Conservation (phyloP, 2,113 vertebrate genomes). For the Lipotes vexillifer region DNA sequence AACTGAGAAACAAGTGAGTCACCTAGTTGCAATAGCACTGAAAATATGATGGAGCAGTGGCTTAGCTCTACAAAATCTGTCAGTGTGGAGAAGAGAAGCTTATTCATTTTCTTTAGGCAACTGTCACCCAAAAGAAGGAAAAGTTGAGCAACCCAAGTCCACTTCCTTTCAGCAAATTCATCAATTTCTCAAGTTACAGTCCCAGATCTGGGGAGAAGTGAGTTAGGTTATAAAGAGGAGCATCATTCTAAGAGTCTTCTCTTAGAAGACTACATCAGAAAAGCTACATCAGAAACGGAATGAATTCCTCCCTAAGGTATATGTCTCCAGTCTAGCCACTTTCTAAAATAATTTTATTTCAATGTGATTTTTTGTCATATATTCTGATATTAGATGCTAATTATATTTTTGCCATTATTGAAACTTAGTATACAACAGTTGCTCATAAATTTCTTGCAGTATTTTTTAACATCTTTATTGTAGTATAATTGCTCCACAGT, state of each 20-base stretch:
- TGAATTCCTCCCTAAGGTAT: not conserved
- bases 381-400: not conserved
- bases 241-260: not conserved
- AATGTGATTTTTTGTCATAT: not conserved
- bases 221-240: not conserved
- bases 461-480: too few relatives aligned
- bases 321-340: too few relatives aligned
- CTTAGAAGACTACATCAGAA: not conserved
- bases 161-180: not conserved
- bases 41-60: not conserved
- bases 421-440: not conserved
- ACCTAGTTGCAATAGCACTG: not conserved
- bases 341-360: not conserved
- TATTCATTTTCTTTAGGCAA: not conserved
- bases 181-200: not conserved
- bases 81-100: not conserved
- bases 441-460: not conserved
- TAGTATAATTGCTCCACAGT: too few relatives aligned
- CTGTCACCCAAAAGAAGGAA: not conserved
- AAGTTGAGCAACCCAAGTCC: not conserved
- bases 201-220: not conserved
- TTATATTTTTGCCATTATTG: not conserved
- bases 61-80: not conserved
- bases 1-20: not conserved
- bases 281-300: not conserved